Evolutionary conservation across 2,797 vertebrate species (phyloP), one percentile per base, ranked within the genome.

Genomic region (Karalla daura): DNA sequence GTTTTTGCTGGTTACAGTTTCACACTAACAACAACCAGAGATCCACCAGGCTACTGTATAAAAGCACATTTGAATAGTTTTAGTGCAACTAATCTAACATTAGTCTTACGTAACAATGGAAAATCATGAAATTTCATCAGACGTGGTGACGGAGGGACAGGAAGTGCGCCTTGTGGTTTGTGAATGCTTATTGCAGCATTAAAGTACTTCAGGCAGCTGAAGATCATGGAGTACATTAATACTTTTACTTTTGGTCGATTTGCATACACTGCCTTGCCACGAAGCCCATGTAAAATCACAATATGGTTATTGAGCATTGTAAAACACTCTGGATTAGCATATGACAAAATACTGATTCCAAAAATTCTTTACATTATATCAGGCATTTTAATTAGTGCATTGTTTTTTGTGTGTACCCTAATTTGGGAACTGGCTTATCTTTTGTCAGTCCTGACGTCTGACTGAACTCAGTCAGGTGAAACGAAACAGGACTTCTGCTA

Each of bases 41-140:
- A 78, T 78, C 78, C 53, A 59, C 56, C 50, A 66, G 13, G n/a
- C 21, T 18, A 14, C 39, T 59, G 14, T 50, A 46, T 17, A 52
- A 30, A 36, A 64, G 37, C 13, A 23, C 12, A 27, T 64, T 20
- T n/a, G 12, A 6, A 33, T 30, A 11, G 21, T 56, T 63, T 70
- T 50, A 56, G 17, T 44, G n/a, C 20, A 12, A 4, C n/a, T 40
- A 15, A 82, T 88, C 82, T 64, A 66, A 76, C 69, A 79, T 51
- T 25, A 49, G 2, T 2, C 2, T 88, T 87, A 37, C 79, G 45
- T 77, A 81, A 88, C 66, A 36, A 21, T 69, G 83, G 84, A 74
- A 87, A 79, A 53, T 55, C 27, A 33, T 33, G 41, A 63, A 53
- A 24, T 75, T 78, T 76, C 72, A 64, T 63, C 59, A 78, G 47